These are phyloP conservation scores for Heliothis peltigera DNA, from an alignment of 2,888 invertebrate species.

Conservation along the genomic window DNA sequence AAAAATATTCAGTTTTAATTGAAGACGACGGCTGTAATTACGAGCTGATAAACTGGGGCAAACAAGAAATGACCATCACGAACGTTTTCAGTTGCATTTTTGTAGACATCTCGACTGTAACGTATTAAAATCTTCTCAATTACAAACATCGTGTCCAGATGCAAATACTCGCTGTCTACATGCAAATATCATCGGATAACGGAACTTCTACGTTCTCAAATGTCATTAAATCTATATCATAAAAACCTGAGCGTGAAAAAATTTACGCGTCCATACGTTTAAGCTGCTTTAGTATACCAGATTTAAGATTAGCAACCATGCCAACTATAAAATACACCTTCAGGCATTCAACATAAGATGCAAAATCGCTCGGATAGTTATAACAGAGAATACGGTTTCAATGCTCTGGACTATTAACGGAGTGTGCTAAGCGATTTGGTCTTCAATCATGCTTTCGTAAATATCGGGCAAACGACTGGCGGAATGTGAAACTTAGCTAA, in stretches of 20 bases:
- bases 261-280: slow-evolving; percentile 24
- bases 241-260: slow-evolving; percentile 39
- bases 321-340: slow-evolving; percentile 20
- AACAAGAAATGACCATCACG: slow-evolving; percentile 16
- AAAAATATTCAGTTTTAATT: slow-evolving; percentile 30
- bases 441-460: slow-evolving; percentile 54
- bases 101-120: slow-evolving; percentile 1
- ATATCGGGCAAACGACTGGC: slow-evolving; percentile 22
- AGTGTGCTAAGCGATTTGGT: slow-evolving; percentile 37
- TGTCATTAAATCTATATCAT: slow-evolving; percentile 34
- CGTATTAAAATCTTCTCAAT: slow-evolving; percentile 10
- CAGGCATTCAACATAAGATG: neutral
- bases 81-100: slow-evolving; percentile 29
- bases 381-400: slow-evolving; percentile 23
- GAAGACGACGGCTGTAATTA: slow-evolving; percentile 22
- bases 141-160: slow-evolving; percentile 1
- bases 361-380: slow-evolving; percentile 10
- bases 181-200: slow-evolving; percentile 40
- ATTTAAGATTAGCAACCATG: slow-evolving; percentile 17
- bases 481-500: slow-evolving; percentile 49
- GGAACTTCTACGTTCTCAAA: slow-evolving; percentile 28
- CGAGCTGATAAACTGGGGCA: slow-evolving; percentile 29
- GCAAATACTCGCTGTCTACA: slow-evolving; percentile 14
- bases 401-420: slow-evolving; percentile 38
- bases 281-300: slow-evolving; percentile 15